Base-by-base conservation (phyloP, 2,797 vertebrate species). In the Pachyuromys duprasi region DNA sequence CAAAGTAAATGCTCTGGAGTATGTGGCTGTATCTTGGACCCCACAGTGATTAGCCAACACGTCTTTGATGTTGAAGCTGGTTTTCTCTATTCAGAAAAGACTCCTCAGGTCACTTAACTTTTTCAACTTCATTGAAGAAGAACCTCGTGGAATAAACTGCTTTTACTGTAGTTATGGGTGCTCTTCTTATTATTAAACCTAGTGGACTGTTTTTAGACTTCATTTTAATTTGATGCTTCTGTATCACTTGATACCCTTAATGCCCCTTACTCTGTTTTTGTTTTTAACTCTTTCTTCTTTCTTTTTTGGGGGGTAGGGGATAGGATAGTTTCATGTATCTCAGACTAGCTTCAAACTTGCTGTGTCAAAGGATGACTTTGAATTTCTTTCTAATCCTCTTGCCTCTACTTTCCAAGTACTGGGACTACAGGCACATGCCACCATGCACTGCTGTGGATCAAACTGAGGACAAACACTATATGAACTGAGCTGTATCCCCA, bases 131-230 rank as follows among this genome's bases (percentile, higher is more conserved):
- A 28, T 45, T 70, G 53, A 84, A 80, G 65, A 86, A 79, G 69
- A 62, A 7, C 55, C 7, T 95, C 42, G 28, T 60, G 70, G 39
- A 65, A 63, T 45, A 65, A 84, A 88, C 39, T 89, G 2, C 78
- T 74, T 39, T 62, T 67, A 24, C 62, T 67, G 0, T 74, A n/a
- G 20, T 67, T 65, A 83, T 28, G 60, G 42, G 31, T 78, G 28
- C 65, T 95, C 65, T 95, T 33, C 9, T 80, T 92, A 24, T 39
- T 80, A 28, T 86, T 96, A 76, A 91, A 55, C 63, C 31, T 94
- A 83, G 2, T 63, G 39, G 78, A 78, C 28, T 8, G 12, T 63
- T 75, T 36, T 63, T 57, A 91, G 31, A 49, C 53, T 18, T 93
- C 53, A 74, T 91, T 53, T 60, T 91, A 79, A 67, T 93, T 88